Base-by-base conservation (phyloP, 2,113 vertebrate genomes). In the Rhinoptilus africanus region DNA sequence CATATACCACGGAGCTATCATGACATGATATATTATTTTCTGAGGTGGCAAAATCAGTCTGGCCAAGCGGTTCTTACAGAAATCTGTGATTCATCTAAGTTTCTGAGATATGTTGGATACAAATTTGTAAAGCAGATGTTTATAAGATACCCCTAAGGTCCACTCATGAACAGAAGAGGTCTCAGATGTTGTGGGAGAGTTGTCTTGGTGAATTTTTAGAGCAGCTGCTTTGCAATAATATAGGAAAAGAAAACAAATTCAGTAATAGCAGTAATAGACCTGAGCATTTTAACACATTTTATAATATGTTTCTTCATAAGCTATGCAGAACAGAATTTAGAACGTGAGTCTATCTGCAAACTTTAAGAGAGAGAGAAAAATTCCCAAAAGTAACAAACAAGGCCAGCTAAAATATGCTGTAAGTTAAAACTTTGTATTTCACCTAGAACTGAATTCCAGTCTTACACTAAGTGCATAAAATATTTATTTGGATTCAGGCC, bases 401-500 rank as follows among this genome's bases (percentile, higher is more conserved):
- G 21, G 30, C 15, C 30, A 66, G 21, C 13, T 89, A 79, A 79
- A 93, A 88, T 41, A 69, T 30, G 11, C 34, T 57, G 4, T 30
- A 64, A 45, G 6, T 60, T 47, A 63, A 82, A 81, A 91, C 39
- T 76, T 75, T 27, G 11, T 47, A 45, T 86, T 95, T 92, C 60
- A 68, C 23, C 59, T 74, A 72, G 60, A 89, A 90, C 47, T 37
- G 22, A 75, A 83, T 86, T 85, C 53, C 45, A 90, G 35, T 28
- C 37, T 66, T 85, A 56, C 20, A 12, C 12, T 56, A 71, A 63
- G 47, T 53, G 53, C 43, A 21, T 79, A 63, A 94, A 88, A 67
- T 95, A 85, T 87, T 93, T 94, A 23, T 93, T 93, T 96, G 89
- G 87, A 94, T 89, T 79, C 90, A 92, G 50, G 89, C 91, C 95